Percentiles rank a stretch among this genome's conserved stretches.
Evolutionary conservation across 2,113 vertebrate genomes (phyloP).

Genomic region (Stictonetta naevosa): DNA sequence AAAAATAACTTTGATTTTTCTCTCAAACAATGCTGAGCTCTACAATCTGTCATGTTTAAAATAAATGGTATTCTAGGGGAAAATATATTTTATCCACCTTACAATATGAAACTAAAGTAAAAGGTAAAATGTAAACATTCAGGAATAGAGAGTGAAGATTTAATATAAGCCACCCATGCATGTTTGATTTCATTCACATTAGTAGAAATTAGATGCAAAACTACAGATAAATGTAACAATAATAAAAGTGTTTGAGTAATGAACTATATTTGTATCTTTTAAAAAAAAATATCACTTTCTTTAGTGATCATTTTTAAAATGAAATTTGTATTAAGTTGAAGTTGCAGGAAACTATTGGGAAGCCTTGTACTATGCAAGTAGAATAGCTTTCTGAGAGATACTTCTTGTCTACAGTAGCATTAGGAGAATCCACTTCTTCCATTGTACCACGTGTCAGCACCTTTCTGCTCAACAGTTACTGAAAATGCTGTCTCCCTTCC

Average conservation of each 20-base stretch:
- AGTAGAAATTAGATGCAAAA: background rate
- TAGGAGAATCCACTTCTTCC: background rate
- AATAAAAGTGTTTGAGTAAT: background rate
- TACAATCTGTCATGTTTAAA: background rate
- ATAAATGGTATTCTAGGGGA: background rate
- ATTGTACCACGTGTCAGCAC: fast-evolving
- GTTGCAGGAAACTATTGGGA: background rate
- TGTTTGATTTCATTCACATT: background rate
- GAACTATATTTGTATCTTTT: background rate
- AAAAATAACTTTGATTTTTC: background rate
- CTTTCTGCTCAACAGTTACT: background rate
- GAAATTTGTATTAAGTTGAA: background rate
- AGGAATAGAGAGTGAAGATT: background rate
- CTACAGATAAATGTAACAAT: background rate
- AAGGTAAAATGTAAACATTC: background rate
- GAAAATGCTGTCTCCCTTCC: background rate
- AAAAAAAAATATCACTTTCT: background rate
- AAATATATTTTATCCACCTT: background rate
- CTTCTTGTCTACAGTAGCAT: background rate
- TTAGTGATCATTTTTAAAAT: background rate
- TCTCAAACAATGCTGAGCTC: background rate
- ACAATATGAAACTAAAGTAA: background rate
- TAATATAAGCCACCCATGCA: background rate
- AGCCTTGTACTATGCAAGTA: background rate
- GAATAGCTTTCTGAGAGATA: background rate